These are phyloP conservation scores for Dynastes maya DNA, from an alignment of 2,888 invertebrate species.

Conservation along the genomic window DNA sequence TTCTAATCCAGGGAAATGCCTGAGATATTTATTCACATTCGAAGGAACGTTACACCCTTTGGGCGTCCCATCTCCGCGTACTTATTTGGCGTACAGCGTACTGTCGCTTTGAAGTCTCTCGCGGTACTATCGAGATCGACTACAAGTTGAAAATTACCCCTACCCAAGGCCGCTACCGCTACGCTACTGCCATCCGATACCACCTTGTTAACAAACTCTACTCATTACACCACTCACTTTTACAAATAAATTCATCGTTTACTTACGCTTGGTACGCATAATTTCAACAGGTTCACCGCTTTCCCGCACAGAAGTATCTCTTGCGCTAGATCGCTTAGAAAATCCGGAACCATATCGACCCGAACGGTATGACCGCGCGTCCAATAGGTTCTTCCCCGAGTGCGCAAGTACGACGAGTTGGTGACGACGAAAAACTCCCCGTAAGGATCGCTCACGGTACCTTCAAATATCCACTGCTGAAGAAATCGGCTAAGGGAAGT, in stretches of 20 bases:
- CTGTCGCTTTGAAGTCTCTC: no score
- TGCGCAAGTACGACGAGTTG: slow-evolving; percentile 77
- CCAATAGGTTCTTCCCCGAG: slow-evolving; percentile 79
- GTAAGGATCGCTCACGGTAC: slow-evolving; percentile 84
- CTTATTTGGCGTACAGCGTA: no score
- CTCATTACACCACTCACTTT: no score
- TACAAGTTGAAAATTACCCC: no score
- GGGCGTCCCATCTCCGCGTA: no score
- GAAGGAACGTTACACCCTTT: no score
- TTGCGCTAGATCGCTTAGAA: slow-evolving; percentile 76
- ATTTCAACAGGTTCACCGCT: slow-evolving; percentile 80
- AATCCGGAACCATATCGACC: slow-evolving; percentile 77
- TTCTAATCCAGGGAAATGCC: no score
- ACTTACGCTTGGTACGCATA: slow-evolving; percentile 80
- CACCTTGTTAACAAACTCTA: no score
- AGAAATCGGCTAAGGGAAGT: slow-evolving; percentile 74
- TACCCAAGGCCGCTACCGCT: no score
- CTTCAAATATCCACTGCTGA: slow-evolving; percentile 90
- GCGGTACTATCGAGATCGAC: no score
- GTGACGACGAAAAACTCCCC: slow-evolving; percentile 90
- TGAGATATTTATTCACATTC: no score
- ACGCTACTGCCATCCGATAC: no score
- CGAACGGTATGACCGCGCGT: slow-evolving; percentile 76
- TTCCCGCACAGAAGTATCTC: slow-evolving; percentile 84
- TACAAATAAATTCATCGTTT: slow-evolving; percentile 19